These are phyloP conservation scores for Augochlora pura DNA, from an alignment of 1,140 invertebrate species.

Conservation along the genomic window DNA sequence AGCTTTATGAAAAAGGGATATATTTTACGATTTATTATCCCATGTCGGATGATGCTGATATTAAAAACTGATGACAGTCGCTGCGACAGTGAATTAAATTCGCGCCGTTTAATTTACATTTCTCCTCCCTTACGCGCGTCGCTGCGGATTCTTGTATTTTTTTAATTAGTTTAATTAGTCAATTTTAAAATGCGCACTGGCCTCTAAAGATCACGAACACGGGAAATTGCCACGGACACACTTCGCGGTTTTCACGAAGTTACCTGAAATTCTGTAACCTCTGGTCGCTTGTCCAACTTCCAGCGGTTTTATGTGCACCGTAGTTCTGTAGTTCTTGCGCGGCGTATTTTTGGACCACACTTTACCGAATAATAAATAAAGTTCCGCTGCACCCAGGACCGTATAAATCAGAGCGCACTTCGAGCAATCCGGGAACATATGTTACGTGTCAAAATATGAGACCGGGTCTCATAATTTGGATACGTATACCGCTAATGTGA, in stretches of 20 bases:
- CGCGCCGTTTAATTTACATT: too few species aligned
- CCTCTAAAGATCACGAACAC: background rate
- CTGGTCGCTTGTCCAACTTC: constrained; percentile 22
- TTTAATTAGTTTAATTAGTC: background rate
- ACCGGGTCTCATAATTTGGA: background rate
- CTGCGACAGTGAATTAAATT: too few species aligned
- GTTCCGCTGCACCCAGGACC: background rate
- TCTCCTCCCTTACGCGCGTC: too few species aligned
- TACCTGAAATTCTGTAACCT: constrained; percentile 4
- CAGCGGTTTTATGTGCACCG: background rate
- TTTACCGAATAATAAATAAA: background rate
- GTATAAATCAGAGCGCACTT: background rate
- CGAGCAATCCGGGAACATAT: background rate
- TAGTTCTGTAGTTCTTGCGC: background rate
- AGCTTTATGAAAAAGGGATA: too few species aligned
- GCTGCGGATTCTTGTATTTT: too few species aligned
- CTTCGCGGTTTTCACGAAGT: constrained; percentile 5
- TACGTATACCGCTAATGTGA: too few species aligned
- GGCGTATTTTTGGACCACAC: background rate
- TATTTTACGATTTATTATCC: too few species aligned
- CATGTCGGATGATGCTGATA: too few species aligned
- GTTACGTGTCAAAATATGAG: background rate
- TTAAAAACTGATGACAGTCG: too few species aligned
- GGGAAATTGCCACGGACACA: constrained; percentile 15
- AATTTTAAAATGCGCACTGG: background rate